A percentile compares a stretch with the other conserved stretches of the same genome.
These are phyloP conservation scores for Ommatoiulus sabulosus DNA, from an alignment of 2,888 invertebrate species.

Conservation along the genomic window DNA sequence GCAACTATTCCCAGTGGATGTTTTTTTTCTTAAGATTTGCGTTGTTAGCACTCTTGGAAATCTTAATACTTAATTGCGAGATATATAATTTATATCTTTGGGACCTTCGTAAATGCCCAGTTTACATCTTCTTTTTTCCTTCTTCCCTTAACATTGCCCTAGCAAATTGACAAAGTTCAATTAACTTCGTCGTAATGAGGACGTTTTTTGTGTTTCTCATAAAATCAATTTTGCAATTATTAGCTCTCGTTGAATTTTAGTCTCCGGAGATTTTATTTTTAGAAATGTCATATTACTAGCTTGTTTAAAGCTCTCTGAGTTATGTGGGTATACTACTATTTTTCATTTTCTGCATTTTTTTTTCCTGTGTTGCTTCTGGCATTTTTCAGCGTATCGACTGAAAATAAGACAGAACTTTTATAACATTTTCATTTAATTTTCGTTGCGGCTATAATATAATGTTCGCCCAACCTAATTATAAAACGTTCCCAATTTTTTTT, in stretches of 20 bases:
- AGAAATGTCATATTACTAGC: not conserved
- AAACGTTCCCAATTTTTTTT: not conserved
- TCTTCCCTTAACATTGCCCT: not conserved
- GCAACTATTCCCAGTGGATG: not conserved
- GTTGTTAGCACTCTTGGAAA: not conserved
- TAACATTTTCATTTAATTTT: not conserved
- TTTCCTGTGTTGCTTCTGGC: not conserved
- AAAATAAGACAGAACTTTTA: not conserved
- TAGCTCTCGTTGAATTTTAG: not conserved
- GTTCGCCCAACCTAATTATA: not conserved
- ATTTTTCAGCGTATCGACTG: not conserved
- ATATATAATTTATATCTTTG: constrained; percentile 22
- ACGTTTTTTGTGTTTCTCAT: not conserved
- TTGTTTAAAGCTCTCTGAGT: not conserved
- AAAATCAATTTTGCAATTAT: constrained; percentile 30
- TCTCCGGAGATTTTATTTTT: not conserved
- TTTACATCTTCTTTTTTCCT: not conserved
- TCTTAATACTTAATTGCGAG: constrained; percentile 4
- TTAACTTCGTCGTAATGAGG: constrained; percentile 13
- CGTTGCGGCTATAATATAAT: not conserved
- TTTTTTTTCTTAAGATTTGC: not conserved
- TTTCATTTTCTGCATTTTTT: not conserved
- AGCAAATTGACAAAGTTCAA: constrained; percentile 17
- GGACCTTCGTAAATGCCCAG: not conserved
- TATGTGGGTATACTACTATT: not conserved